Conservation (phyloP, 2,888 invertebrate genomes). For the Epirrhoe alternata region DNA sequence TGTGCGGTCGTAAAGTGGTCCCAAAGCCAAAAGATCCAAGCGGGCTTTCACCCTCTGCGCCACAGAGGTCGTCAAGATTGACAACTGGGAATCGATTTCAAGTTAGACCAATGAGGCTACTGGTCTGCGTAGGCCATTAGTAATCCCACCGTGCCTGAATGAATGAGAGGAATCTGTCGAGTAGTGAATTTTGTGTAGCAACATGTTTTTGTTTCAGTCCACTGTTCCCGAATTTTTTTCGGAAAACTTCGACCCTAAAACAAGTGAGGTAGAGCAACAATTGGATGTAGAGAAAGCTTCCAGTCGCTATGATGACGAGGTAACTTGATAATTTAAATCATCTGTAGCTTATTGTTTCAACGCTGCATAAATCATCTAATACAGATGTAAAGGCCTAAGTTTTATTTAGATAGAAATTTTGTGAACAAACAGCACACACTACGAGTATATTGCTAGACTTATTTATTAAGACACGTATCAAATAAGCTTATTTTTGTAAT, state of each 20-base stretch:
- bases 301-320: slow-evolving; percentile 9
- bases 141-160: no score
- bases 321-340: not conserved
- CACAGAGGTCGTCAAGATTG: no score
- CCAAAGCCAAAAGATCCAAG: no score
- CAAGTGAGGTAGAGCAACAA: not conserved
- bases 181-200: not conserved
- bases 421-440: not conserved
- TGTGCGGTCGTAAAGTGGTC: no score
- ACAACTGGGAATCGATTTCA: no score
- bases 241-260: not conserved
- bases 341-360: no score
- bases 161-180: no score
- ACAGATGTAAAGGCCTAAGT: no score
- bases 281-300: not conserved
- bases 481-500: slow-evolving; percentile 29
- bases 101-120: no score
- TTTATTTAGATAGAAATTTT: not conserved
- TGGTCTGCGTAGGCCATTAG: no score
- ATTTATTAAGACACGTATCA: not conserved
- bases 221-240: not conserved
- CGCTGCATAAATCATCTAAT: no score
- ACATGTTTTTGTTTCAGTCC: slow-evolving; percentile 2
- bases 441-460: slow-evolving; percentile 6
- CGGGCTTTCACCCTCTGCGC: no score